Conservation (phyloP, 2,888 invertebrate species). For the Apotomis betuletana region DNA sequence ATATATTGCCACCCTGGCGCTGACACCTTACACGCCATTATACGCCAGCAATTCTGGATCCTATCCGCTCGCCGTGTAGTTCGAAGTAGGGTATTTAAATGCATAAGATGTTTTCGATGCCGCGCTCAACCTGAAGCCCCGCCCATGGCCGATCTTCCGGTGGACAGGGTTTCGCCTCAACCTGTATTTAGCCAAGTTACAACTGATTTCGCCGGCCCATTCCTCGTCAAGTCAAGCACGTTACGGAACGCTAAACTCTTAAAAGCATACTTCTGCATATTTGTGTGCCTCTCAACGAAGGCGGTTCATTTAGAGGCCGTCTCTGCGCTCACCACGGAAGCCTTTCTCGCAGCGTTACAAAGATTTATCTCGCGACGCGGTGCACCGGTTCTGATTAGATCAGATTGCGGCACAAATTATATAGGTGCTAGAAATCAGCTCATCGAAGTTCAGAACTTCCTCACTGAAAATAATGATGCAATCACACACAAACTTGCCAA, state of each 20-base stretch:
- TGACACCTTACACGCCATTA: too few relatives aligned
- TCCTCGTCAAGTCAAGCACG: background rate
- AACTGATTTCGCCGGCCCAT: constrained; percentile 1
- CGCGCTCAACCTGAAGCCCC: background rate
- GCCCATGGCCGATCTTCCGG: background rate
- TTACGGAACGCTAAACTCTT: background rate
- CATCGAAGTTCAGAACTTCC: background rate
- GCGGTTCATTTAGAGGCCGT: background rate
- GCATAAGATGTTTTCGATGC: background rate
- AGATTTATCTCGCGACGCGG: constrained; percentile 9
- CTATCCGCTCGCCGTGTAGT: background rate
- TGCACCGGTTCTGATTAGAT: background rate
- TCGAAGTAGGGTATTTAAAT: background rate
- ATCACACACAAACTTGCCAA: constrained; percentile 16
- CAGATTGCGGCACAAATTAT: constrained; percentile 5
- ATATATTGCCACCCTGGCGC: constrained; percentile 2
- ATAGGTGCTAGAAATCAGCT: background rate
- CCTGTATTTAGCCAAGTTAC: background rate
- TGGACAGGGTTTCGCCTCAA: background rate
- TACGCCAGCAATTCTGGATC: background rate
- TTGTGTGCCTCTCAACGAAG: constrained; percentile 11
- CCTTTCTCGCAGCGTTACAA: constrained; percentile 1
- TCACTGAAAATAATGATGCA: background rate
- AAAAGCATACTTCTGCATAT: constrained; percentile 10
- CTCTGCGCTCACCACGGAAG: background rate